Evolutionary conservation across 2,113 vertebrate genomes (phyloP), one percentile per base, ranked within the genome.

Genomic region (Salminus brasiliensis): DNA sequence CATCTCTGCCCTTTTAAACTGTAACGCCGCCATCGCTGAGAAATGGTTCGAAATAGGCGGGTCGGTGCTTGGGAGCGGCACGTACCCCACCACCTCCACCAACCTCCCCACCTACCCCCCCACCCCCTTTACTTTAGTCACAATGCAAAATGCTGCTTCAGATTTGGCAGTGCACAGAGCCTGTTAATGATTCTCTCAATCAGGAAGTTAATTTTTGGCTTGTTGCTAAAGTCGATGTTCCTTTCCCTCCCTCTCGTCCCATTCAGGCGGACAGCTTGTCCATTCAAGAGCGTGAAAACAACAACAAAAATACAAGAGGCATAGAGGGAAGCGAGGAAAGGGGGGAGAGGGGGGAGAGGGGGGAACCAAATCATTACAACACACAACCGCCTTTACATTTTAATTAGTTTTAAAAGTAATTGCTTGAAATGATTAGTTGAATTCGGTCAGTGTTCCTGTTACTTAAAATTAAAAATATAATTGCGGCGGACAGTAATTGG

Each of bases 101-200:
- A 13, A 0, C 32, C 18, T 21, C 62, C 32, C 62, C 36, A 23
- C 32, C 43, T 52, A 23, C 47, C 34, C 53, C 23, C 23, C 27
- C 43, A 21, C 23, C 41, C 21, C 13, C n/a, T n/a, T n/a, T n/a
- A n/a, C n/a, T 70, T 59, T 68, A 74, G 16, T 53, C 73, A 69
- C 60, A 82, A 59, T 66, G 29, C 32, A 53, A 67, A 82, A 62
- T 23, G 62, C 47, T 68, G 62, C 57, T 62, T 69, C 47, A 30
- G 55, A 75, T 74, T 67, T 67, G 57, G 32, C 10, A 11, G 21
- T 15, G 39, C 53, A 41, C 91, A 93, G 91, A 90, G 85, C 85
- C 83, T 74, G 0, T 90, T 89, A 83, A 88, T 89, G 90, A 29
- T 76, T 1, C 85, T 89, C 88, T 91, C 91, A 92, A 90, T 87